Conservation (phyloP, 2,888 invertebrate species). For the Eurytoma adleriae region DNA sequence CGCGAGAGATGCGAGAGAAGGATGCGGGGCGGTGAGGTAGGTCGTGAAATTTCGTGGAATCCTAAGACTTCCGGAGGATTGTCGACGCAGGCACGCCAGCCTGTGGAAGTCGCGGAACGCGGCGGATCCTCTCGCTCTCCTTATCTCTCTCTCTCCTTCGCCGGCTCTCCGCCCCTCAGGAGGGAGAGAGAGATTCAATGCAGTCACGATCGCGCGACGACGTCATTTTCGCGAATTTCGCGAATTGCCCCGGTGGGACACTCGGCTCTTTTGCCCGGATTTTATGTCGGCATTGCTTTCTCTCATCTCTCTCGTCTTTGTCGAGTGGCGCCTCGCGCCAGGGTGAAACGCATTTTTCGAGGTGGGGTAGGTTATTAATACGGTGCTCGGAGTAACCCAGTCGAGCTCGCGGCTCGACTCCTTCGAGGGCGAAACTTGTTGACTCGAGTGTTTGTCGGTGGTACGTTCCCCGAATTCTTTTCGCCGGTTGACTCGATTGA, state of each 20-base stretch:
- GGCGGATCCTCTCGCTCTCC: background rate
- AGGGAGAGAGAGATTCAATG: constrained; percentile 14
- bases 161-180: too few relatives aligned
- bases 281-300: background rate
- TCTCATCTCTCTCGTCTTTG: background rate
- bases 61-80: constrained; percentile 60
- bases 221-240: constrained; percentile 55
- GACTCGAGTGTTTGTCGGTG: constrained; percentile 10
- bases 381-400: background rate
- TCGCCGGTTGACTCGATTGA: background rate
- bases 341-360: constrained; percentile 4
- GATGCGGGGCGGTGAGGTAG: constrained; percentile 50
- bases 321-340: background rate
- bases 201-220: constrained; percentile 38
- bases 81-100: constrained; percentile 61
- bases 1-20: constrained; percentile 27
- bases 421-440: constrained; percentile 18
- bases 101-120: constrained; percentile 56
- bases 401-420: background rate
- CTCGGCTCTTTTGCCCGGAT: constrained; percentile 6
- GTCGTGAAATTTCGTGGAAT: constrained; percentile 60
- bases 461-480: constrained; percentile 29
- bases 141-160: too few relatives aligned
- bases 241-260: constrained; percentile 29
- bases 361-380: background rate